phyloP scores from a whole-genome alignment of 2,797 vertebrate species.

The Chelmon rostratus region DNA sequence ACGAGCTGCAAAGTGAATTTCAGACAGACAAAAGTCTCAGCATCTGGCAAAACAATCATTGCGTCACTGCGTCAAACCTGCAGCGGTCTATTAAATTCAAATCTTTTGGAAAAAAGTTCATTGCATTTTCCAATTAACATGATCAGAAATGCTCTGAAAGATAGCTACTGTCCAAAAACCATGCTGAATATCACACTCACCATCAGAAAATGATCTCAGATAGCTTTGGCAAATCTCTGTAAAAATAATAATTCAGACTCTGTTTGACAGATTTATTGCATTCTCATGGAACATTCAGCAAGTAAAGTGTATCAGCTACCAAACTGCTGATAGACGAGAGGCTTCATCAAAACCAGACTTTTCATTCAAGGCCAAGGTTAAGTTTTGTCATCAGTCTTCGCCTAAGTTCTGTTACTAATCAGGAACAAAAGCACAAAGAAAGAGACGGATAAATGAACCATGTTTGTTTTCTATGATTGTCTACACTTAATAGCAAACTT shows the following conservation, averaged over 20 bases:
- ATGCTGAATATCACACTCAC: conserved; percentile 7
- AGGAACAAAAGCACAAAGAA: conserved; percentile 13
- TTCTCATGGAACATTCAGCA: conserved; percentile 42
- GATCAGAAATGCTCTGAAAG: background rate
- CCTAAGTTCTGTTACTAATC: background rate
- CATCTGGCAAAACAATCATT: conserved; percentile 31
- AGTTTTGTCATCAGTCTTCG: conserved; percentile 27
- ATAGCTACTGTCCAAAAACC: background rate
- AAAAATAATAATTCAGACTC: conserved; percentile 41
- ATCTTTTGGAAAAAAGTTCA: background rate
- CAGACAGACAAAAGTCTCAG: conserved; percentile 11
- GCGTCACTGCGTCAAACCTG: background rate
- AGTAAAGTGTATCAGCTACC: conserved; percentile 35
- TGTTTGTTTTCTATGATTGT: conserved; percentile 8
- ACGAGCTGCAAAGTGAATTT: conserved; percentile 12
- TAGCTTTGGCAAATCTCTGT: conserved; percentile 32
- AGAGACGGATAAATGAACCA: background rate
- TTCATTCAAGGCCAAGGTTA: conserved; percentile 24
- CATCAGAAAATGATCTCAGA: background rate
- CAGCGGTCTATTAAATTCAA: background rate
- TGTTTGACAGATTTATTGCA: conserved; percentile 54
- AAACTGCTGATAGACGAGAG: conserved; percentile 33
- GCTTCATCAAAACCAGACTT: conserved; percentile 58
- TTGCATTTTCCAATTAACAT: conserved; percentile 10
- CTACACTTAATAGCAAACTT: background rate